Evolutionary conservation across 2,797 vertebrate genomes (phyloP), one percentile per base, ranked within the genome.

Genomic region (Leptodactylus fallax): DNA sequence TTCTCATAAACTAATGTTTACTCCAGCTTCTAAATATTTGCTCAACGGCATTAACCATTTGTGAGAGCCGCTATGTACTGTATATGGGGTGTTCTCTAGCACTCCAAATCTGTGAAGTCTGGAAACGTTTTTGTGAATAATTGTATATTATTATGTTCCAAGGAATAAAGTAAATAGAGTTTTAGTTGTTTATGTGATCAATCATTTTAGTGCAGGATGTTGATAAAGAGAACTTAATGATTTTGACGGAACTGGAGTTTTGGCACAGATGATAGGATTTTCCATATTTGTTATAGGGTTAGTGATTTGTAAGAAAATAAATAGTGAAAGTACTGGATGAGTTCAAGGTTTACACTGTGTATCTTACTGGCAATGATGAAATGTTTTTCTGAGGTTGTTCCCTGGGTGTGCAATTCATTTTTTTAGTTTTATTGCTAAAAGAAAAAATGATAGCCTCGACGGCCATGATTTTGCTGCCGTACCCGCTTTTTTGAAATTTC

Each of bases 141-240:
- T 60, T 87, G 21, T 86, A 27, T 87, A 87, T 72, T 49, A 81
- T 87, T 60, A 74, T 51, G 65, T 49, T 81, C 67, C 78, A 60
- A 51, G 67, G 56, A 80, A 58, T 58, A 86, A 80, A 87, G 65
- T 61, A 72, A 87, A 87, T 58, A 87, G 65, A 47, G 16, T 36
- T 72, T 71, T 27, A 58, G 47, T 65, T 60, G 53, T 85, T 85
- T 85, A 85, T 85, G 71, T 25, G 71, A 85, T 87, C 65, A 49
- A 23, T 47, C 55, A 58, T 58, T 87, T 45, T 81, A 81, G 19
- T n/a, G 27, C 85, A 80, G 85, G 85, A 87, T 81, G 85, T 81
- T 81, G 85, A 72, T 61, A 79, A 71, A 58, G 21, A 71, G 7
- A 58, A 47, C 27, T 3, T 72, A 80, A 80, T 86, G 78, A 86